Conservation (phyloP, 2,888 invertebrate genomes). For the Incurvaria masculella region DNA sequence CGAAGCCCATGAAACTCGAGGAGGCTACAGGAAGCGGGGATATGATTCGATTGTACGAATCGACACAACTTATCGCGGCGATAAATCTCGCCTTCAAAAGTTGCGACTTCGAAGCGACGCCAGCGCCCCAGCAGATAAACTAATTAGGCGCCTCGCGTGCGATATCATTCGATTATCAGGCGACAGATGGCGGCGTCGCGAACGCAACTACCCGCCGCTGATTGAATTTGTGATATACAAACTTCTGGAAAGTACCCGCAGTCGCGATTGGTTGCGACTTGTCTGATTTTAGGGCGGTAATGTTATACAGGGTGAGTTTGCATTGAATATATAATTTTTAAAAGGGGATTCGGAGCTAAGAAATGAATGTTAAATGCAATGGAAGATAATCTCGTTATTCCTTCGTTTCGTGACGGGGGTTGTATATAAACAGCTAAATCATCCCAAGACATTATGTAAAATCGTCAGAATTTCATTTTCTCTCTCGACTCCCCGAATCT, state of each 20-base stretch:
- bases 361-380: no score
- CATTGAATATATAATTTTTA: no score
- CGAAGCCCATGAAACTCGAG: background rate
- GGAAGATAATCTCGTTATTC: no score
- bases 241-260: background rate
- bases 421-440: no score
- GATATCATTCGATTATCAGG: slow-evolving; percentile 46
- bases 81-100: background rate
- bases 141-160: slow-evolving; percentile 35
- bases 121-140: slow-evolving; percentile 28
- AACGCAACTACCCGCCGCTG: background rate
- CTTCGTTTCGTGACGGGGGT: no score
- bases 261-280: background rate
- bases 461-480: no score
- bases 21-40: background rate
- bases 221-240: background rate
- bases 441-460: no score
- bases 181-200: slow-evolving; percentile 33
- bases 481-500: no score
- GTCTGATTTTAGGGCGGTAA: no score
- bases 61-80: background rate
- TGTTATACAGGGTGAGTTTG: no score
- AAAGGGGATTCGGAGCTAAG: no score
- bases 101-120: background rate
- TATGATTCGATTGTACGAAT: background rate